Percentiles rank a stretch among this genome's conserved stretches.
phyloP scores from a whole-genome alignment of 2,888 invertebrate genomes.

The Lycocerus yunnanus region DNA sequence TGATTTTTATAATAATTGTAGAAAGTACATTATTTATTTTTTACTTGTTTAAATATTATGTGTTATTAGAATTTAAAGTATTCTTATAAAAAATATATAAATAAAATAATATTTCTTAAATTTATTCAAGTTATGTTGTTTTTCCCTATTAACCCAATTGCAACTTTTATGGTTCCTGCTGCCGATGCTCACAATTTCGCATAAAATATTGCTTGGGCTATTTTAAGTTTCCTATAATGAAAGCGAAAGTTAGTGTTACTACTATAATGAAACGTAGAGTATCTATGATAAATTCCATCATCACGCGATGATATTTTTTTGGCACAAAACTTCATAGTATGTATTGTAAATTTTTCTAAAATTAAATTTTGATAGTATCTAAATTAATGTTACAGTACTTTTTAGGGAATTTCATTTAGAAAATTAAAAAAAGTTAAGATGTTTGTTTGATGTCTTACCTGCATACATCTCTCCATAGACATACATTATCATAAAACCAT shows the following conservation, averaged over 20 bases:
- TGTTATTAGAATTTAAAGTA: background rate
- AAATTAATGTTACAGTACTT: background rate
- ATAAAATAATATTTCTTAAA: background rate
- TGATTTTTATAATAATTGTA: constrained; percentile 22
- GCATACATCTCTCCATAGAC: too few species aligned
- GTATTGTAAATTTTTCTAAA: background rate
- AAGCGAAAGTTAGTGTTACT: background rate
- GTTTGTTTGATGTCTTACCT: too few species aligned
- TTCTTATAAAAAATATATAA: background rate
- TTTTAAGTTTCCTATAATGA: too few species aligned
- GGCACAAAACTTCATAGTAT: background rate
- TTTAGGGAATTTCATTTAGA: background rate
- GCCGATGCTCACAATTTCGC: background rate
- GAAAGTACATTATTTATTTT: constrained; percentile 23
- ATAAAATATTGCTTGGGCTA: background rate
- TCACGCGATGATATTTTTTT: background rate
- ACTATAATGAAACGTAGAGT: background rate
- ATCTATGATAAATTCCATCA: background rate
- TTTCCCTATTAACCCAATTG: background rate
- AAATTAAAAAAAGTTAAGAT: too few species aligned
- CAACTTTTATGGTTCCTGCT: background rate
- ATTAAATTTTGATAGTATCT: background rate
- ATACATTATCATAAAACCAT: too few species aligned
- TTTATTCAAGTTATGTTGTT: background rate
- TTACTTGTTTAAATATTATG: constrained; percentile 4